A percentile compares a stretch with the other conserved stretches of the same genome.
These are phyloP conservation scores for Drosophila meridionalis DNA, from an alignment of 2,888 invertebrate species.

Conservation along the genomic window DNA sequence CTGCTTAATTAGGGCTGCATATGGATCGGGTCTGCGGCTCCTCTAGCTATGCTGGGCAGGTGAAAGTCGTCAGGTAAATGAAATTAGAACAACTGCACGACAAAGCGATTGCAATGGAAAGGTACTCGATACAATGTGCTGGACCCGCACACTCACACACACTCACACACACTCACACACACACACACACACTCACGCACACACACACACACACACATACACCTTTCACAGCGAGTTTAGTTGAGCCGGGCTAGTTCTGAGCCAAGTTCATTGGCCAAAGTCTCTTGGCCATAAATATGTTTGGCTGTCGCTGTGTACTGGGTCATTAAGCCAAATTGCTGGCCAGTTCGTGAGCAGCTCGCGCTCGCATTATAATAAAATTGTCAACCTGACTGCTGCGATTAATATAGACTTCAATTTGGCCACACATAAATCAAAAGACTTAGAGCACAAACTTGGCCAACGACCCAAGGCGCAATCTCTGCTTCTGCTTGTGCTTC, in stretches of 20 bases:
- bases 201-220: neutral
- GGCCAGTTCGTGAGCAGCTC: constrained; percentile 48
- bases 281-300: constrained; percentile 55
- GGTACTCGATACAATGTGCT: constrained; percentile 34
- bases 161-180: constrained; percentile 16
- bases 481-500: constrained; percentile 11
- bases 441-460: constrained; percentile 63
- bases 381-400: constrained; percentile 78
- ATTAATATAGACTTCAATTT: constrained; percentile 75
- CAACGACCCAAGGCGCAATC: constrained; percentile 49
- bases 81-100: constrained; percentile 66
- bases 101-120: constrained; percentile 65
- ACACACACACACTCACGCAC: constrained; percentile 11
- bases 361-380: constrained; percentile 64
- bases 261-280: constrained; percentile 53
- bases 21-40: constrained; percentile 8
- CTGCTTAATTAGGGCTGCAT: constrained; percentile 51
- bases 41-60: constrained; percentile 29
- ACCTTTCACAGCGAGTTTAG: constrained; percentile 50
- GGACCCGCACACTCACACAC: constrained; percentile 18
- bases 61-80: constrained; percentile 54
- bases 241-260: constrained; percentile 34
- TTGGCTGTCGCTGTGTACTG: constrained; percentile 45
- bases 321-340: constrained; percentile 58
- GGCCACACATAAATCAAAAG: constrained; percentile 50